These are phyloP conservation scores for Heliothis peltigera DNA, from an alignment of 2,888 invertebrate species.

Conservation along the genomic window DNA sequence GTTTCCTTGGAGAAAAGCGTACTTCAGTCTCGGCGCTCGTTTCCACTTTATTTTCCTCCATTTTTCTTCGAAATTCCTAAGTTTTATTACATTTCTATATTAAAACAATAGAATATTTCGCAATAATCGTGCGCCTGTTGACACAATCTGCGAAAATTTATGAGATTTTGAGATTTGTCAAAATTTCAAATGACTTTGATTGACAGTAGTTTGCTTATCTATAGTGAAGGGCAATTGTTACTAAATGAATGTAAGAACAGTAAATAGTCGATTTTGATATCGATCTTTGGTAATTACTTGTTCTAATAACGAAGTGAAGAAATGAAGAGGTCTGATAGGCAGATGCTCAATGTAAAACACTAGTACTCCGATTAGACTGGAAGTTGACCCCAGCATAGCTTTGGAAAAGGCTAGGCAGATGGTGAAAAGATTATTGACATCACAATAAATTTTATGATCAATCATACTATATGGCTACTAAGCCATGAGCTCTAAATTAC, in stretches of 20 bases:
- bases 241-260: background rate
- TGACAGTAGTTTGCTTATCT: slow-evolving; percentile 1
- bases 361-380: no score
- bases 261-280: background rate
- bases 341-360: no score
- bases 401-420: no score
- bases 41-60: slow-evolving; percentile 62
- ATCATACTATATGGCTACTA: no score
- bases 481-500: no score
- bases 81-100: slow-evolving; percentile 27
- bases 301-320: no score
- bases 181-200: slow-evolving; percentile 5
- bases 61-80: slow-evolving; percentile 27
- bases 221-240: slow-evolving; percentile 17
- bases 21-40: slow-evolving; percentile 32
- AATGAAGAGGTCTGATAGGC: no score
- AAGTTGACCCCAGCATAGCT: no score
- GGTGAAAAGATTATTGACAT: no score
- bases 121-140: slow-evolving; percentile 8
- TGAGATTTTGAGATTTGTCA: slow-evolving; percentile 5
- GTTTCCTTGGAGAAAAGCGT: slow-evolving; percentile 47
- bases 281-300: no score
- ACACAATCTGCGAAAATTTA: slow-evolving; percentile 13
- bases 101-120: slow-evolving; percentile 16
- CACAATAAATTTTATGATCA: no score